Conservation (phyloP, 53 echinoderm and acorn worm species). For the Echinometra lucunter region DNA sequence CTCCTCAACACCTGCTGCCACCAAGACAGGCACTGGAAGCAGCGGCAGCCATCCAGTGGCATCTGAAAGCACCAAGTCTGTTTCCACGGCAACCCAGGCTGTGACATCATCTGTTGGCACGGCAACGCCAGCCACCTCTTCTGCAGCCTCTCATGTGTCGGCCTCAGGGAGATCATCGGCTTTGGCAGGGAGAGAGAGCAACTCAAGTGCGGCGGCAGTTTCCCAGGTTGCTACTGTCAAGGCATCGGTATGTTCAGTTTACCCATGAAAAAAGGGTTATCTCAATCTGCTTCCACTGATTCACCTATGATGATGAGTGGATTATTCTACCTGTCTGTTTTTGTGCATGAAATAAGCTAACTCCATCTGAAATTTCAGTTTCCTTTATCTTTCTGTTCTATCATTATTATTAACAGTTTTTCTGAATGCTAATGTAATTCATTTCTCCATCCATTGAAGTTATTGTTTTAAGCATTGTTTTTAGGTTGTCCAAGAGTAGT, state of each 20-base stretch:
- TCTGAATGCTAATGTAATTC: neutral
- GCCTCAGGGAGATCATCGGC: slow-evolving; percentile 50
- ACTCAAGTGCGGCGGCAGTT: slow-evolving; percentile 30
- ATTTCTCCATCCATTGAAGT: neutral
- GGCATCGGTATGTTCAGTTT: slow-evolving; percentile 42
- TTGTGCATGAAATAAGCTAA: neutral
- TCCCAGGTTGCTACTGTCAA: slow-evolving; percentile 42
- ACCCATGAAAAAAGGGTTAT: neutral
- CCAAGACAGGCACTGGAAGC: neutral
- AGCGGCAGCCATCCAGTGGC: slow-evolving; percentile 7
- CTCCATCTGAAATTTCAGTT: neutral
- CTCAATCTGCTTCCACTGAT: neutral
- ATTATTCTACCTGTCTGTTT: neutral
- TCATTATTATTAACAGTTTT: neutral
- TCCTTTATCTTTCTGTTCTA: neutral
- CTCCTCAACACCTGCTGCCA: neutral
- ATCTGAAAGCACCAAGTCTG: slow-evolving; percentile 67
- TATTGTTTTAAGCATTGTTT: neutral
- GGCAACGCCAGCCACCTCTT: slow-evolving; percentile 75
- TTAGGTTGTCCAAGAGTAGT: neutral
- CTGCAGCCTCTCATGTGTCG: slow-evolving; percentile 67
- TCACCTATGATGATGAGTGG: neutral
- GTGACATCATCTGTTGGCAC: slow-evolving; percentile 88
- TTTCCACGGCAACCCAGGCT: slow-evolving; percentile 80
- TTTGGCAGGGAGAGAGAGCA: slow-evolving; percentile 20